Evolutionary conservation across 2,113 vertebrate genomes (phyloP).

Genomic region (Antigone vipio): DNA sequence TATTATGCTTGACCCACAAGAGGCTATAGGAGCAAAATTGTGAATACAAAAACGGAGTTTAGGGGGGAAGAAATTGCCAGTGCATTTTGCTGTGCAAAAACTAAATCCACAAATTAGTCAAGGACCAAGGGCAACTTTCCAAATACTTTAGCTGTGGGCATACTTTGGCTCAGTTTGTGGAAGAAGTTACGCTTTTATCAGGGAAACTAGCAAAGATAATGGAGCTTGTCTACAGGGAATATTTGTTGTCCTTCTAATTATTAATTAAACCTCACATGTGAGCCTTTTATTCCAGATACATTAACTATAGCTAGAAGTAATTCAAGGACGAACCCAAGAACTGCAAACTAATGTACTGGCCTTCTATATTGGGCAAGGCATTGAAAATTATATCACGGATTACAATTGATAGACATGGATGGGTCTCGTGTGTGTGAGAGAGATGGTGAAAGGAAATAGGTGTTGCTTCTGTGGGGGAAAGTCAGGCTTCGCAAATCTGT

Average conservation of each 20-base stretch:
- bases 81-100: not conserved
- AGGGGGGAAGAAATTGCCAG: not conserved
- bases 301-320: not conserved
- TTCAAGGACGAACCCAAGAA: not conserved
- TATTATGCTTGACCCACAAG: not conserved
- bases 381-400: not conserved
- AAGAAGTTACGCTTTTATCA: not conserved
- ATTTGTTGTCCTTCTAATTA: not conserved
- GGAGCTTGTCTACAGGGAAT: not conserved
- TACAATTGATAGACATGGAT: not conserved
- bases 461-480: not conserved
- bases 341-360: not conserved
- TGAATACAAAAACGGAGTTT: not conserved
- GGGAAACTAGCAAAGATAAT: not conserved
- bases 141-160: not conserved
- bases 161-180: not conserved
- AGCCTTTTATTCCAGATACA: not conserved
- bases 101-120: not conserved
- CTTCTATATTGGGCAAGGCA: not conserved
- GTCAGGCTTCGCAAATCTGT: not conserved
- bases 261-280: not conserved
- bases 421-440: not conserved
- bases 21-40: not conserved
- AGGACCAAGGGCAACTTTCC: not conserved
- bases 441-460: not conserved